phyloP scores from a whole-genome alignment of 2,113 vertebrate species.

The Lathamus discolor region DNA sequence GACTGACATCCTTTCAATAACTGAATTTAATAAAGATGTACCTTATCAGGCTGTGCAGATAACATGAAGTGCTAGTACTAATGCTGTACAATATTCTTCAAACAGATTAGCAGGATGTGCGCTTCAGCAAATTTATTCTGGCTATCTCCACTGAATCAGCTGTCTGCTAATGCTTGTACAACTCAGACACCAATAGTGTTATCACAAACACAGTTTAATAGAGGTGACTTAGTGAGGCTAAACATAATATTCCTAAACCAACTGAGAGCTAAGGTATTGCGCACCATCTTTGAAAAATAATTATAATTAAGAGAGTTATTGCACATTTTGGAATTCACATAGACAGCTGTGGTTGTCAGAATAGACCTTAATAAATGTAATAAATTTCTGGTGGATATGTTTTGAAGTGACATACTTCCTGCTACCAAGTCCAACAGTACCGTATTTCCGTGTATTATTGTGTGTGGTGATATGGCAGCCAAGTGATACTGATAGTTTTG shows the following conservation, averaged over 20 bases:
- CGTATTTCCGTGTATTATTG: slow-evolving; percentile 16
- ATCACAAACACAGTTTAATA: slow-evolving; percentile 83
- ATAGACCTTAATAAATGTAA: not conserved
- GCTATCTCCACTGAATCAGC: slow-evolving; percentile 86
- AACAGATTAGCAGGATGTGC: slow-evolving; percentile 86
- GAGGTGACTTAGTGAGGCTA: slow-evolving; percentile 80
- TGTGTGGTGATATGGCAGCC: slow-evolving; percentile 7
- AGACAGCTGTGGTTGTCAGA: not conserved
- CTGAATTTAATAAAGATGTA: slow-evolving; percentile 98
- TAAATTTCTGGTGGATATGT: not conserved
- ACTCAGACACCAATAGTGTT: slow-evolving; percentile 79
- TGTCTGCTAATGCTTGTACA: slow-evolving; percentile 84
- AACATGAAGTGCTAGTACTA: slow-evolving; percentile 91
- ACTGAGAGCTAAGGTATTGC: slow-evolving; percentile 46
- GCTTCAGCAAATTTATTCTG: slow-evolving; percentile 84
- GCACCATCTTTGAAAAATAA: slow-evolving; percentile 44
- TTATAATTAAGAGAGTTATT: slow-evolving; percentile 56
- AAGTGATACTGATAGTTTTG: slow-evolving; percentile 23
- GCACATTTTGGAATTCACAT: slow-evolving; percentile 25
- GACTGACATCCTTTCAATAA: slow-evolving; percentile 87
- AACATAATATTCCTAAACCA: slow-evolving; percentile 73
- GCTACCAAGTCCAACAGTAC: not conserved
- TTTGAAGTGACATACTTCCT: slow-evolving; percentile 28
- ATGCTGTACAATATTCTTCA: slow-evolving; percentile 90
- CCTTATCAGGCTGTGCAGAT: slow-evolving; percentile 92